Conservation (phyloP, 2,113 vertebrate species). For the Ahaetulla prasina region DNA sequence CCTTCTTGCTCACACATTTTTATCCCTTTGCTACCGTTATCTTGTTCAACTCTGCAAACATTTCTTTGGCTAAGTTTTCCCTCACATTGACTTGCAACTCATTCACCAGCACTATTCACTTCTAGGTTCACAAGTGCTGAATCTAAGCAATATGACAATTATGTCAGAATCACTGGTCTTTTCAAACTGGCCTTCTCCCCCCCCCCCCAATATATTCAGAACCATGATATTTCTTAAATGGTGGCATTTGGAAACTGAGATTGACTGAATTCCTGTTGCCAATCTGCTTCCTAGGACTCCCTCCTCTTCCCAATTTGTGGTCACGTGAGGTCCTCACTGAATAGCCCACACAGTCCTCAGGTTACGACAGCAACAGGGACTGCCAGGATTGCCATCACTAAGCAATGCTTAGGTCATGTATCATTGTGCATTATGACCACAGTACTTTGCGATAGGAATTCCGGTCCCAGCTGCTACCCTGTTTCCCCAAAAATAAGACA, state of each 20-base stretch:
- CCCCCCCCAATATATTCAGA: background rate
- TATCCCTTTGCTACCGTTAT: background rate
- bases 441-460: background rate
- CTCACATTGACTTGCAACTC: no score
- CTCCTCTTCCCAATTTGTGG: background rate
- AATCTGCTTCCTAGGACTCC: background rate
- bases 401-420: background rate
- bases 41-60: no score
- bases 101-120: no score
- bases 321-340: background rate
- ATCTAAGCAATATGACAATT: background rate
- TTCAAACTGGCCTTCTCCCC: background rate
- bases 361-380: background rate
- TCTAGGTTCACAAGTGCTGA: background rate
- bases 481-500: no score
- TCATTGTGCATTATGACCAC: background rate
- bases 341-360: background rate
- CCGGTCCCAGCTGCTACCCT: background rate
- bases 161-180: background rate
- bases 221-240: background rate
- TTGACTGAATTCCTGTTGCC: background rate
- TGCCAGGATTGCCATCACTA: background rate
- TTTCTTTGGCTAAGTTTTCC: background rate
- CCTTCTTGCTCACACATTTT: background rate
- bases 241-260: background rate